These are phyloP conservation scores for Sebastes aleutianus DNA, from an alignment of 2,797 vertebrate species.

Conservation along the genomic window DNA sequence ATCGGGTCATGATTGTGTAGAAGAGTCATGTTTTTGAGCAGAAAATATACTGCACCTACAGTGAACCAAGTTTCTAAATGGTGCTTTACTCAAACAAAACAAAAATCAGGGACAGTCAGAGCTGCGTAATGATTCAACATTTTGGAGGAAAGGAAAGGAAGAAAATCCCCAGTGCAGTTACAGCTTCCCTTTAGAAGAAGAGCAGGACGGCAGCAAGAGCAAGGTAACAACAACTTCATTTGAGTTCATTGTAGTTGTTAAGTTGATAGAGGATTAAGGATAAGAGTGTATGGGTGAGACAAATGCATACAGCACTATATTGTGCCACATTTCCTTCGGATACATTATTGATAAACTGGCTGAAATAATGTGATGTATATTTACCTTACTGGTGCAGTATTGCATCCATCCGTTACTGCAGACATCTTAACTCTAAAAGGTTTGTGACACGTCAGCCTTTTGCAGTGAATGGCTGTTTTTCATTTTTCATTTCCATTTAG, in stretches of 20 bases:
- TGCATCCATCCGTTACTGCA: neutral
- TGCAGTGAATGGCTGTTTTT: neutral
- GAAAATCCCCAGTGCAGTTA: slow-evolving; percentile 4
- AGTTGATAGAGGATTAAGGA: slow-evolving; percentile 1
- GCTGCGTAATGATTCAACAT: neutral
- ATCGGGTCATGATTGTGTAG: neutral
- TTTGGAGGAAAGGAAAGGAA: slow-evolving; percentile 8
- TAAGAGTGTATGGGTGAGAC: neutral
- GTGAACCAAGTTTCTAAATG: neutral
- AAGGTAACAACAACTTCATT: slow-evolving; percentile 47
- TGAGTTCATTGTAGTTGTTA: slow-evolving; percentile 7
- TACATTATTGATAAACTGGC: neutral
- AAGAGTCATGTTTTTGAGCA: neutral
- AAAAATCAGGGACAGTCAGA: neutral
- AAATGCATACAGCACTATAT: neutral
- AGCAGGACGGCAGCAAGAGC: slow-evolving; percentile 18
- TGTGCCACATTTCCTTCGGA: neutral
- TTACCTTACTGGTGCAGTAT: neutral
- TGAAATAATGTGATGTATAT: neutral
- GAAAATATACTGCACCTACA: neutral
- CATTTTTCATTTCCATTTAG: neutral
- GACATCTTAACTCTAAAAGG: neutral
- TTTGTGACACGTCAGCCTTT: neutral
- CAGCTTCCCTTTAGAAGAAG: slow-evolving; percentile 37
- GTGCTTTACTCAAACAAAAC: neutral